A percentile compares a stretch with the other conserved stretches of the same genome.
These are phyloP conservation scores for Leuciscus waleckii DNA, from an alignment of 2,797 vertebrate genomes.

Conservation along the genomic window DNA sequence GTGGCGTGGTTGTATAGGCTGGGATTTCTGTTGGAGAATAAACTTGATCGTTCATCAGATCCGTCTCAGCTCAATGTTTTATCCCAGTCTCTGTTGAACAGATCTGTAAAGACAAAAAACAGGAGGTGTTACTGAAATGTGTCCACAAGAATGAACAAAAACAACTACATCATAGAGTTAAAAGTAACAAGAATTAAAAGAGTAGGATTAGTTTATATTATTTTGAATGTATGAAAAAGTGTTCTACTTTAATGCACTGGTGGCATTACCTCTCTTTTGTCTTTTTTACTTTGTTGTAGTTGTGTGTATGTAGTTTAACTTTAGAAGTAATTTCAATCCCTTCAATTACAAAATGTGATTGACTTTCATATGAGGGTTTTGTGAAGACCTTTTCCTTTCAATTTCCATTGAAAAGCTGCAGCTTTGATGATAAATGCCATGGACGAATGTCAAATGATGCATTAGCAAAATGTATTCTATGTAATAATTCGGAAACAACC, in stretches of 20 bases:
- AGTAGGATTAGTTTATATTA: neutral
- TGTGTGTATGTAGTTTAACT: neutral
- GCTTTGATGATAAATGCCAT: constrained; percentile 14
- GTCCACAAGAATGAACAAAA: constrained; percentile 2
- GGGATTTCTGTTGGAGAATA: neutral
- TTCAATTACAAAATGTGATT: neutral
- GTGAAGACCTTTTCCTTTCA: neutral
- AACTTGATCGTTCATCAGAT: neutral
- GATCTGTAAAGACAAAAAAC: constrained; percentile 60
- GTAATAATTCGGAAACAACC: constrained; percentile 2
- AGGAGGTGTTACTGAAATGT: constrained; percentile 38
- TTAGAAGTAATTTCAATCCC: neutral
- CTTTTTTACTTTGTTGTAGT: neutral
- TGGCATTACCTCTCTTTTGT: too few relatives aligned
- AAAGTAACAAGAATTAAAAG: neutral
- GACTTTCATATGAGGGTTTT: neutral
- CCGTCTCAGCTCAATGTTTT: constrained; percentile 16
- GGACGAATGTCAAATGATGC: constrained; percentile 6
- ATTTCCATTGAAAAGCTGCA: neutral
- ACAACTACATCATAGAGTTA: neutral
- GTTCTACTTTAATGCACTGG: neutral
- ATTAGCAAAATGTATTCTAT: neutral
- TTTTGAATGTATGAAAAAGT: neutral
- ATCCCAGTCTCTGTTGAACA: constrained; percentile 53
- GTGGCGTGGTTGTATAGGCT: neutral